Base-by-base conservation (phyloP, 2,888 invertebrate species). In the Drosophila meridiana region DNA sequence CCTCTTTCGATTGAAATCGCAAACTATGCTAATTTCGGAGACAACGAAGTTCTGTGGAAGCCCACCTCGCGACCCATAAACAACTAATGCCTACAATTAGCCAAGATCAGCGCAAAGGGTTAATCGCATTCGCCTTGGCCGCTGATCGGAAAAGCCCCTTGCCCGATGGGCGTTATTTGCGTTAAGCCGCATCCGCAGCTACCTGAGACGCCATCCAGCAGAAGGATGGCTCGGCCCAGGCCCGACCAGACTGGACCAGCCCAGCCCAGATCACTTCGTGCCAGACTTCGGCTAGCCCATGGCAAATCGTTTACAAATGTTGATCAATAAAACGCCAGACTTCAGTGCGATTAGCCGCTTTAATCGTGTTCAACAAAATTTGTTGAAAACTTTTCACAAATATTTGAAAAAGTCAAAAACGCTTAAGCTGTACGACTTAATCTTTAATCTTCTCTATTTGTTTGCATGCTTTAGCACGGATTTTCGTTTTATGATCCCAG, bases 291-390 rank as follows among this genome's bases (percentile, higher is more conserved):
- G 34, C 20, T 20, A 3, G 58, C 11, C 82, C 80, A 83, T 75
- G 58, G 20, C 72, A 80, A 85, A 78, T 84, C 84, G 87, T 92
- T 92, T 91, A 91, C 91, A 91, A 92, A 92, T 92, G 92, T 92
- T 92, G 92, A 91, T 92, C 92, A 92, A 92, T 92, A 92, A 90
- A 92, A 83, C 68, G 64, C 78, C 69, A 60, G 78, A 62, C 73
- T 69, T 80, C 80, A 84, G 85, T 87, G 88, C 90, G 91, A 92
- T 92, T 91, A 92, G 83, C 91, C 90, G 86, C 91, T 87, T 88
- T 93, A 91, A 92, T 92, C 87, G 82, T 76, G 81, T 81, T 76
- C 78, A 80, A 81, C 82, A 82, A 68, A 43, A 43, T 55, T 55
- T 57, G 57, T 80, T 86, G 76, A 87, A 85, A 91, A 81, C 78